Evolutionary conservation across 2,888 invertebrate genomes (phyloP).

Genomic region (Hemicrepidius hirtus): DNA sequence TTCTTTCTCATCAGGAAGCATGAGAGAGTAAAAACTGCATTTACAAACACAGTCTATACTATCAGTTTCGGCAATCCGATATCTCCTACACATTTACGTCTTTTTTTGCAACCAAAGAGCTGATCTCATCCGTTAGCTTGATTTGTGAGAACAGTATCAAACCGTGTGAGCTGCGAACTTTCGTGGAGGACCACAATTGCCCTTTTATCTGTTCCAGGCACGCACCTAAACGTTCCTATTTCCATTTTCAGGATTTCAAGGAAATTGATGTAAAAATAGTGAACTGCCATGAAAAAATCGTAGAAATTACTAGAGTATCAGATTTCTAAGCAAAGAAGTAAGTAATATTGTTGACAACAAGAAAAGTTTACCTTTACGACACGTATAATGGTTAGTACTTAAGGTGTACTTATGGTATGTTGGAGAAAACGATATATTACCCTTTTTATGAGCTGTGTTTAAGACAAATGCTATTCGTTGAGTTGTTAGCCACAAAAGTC

Average conservation of each 20-base stretch:
- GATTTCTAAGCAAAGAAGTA: too few species aligned
- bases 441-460: conserved; percentile 6
- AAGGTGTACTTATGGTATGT: not conserved
- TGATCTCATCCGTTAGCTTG: conserved; percentile 14
- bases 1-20: too few species aligned
- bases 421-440: conserved; percentile 4
- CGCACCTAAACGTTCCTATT: conserved; percentile 9
- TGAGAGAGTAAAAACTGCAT: too few species aligned
- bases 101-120: conserved; percentile 6
- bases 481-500: conserved; percentile 16
- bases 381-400: conserved; percentile 2
- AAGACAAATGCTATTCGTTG: not conserved
- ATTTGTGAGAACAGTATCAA: conserved; percentile 39
- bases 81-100: not conserved
- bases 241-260: conserved; percentile 11
- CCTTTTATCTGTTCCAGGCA: conserved; percentile 27
- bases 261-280: not conserved
- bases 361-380: conserved; percentile 3
- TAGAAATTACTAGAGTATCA: too few species aligned
- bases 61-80: conserved; percentile 1
- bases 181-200: conserved; percentile 35
- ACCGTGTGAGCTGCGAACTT: conserved; percentile 25
- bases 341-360: too few species aligned
- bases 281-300: too few species aligned
- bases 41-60: not conserved